Percentiles rank a stretch among this genome's conserved stretches.
phyloP scores from a whole-genome alignment of 1,140 invertebrate genomes.

The Whitmania pigra region DNA sequence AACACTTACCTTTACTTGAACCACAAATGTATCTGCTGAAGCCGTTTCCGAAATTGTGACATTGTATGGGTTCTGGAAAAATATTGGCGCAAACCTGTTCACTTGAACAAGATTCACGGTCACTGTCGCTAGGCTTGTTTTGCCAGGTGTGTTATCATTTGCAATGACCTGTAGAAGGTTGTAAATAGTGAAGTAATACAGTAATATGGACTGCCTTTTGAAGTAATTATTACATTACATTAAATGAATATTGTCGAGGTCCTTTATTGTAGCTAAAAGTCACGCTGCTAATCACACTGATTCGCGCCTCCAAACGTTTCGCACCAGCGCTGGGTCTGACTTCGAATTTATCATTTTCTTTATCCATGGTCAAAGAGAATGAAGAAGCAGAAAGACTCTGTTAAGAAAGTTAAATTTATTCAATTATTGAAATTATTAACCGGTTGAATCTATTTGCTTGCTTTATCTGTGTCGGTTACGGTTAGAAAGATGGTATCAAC shows the following conservation, averaged over 20 bases:
- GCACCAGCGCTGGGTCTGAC: neutral
- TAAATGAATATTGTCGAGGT: neutral
- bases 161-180: neutral
- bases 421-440: neutral
- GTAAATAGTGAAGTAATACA: neutral
- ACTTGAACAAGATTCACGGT: neutral
- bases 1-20: neutral
- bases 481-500: neutral
- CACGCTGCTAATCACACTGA: neutral
- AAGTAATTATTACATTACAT: neutral
- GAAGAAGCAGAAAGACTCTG: neutral
- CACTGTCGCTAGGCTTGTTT: neutral
- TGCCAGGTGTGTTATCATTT: neutral
- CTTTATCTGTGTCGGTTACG: neutral
- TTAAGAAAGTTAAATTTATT: neutral
- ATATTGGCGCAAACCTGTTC: neutral
- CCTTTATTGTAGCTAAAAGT: conserved; percentile 4
- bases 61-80: neutral
- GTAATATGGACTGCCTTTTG: neutral
- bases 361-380: neutral
- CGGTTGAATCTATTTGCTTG: neutral
- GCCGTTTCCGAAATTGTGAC: neutral
- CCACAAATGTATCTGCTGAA: neutral
- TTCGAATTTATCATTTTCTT: neutral
- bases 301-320: neutral